Base-by-base conservation (phyloP, 2,113 vertebrate species). In the Lagenorhynchus albirostris region DNA sequence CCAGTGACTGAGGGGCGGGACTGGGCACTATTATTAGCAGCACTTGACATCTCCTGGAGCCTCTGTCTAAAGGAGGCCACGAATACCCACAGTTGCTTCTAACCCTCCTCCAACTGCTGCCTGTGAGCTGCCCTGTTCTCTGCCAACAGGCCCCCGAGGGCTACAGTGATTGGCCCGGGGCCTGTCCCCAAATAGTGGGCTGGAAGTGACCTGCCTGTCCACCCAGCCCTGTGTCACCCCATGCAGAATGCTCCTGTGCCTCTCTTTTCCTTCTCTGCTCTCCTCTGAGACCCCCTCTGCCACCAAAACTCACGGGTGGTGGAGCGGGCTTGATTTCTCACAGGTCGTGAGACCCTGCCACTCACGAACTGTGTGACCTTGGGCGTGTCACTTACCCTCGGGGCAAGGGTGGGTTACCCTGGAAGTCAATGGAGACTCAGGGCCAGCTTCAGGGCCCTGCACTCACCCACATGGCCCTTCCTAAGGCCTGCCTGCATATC, bases 41-140 rank as follows among this genome's bases (percentile, higher is more conserved):
- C 80, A 63, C 93, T 95, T 94, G 97, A 94, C 89, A 67, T 96
- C 92, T 91, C 77, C 96, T 88, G 65, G 84, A 95, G 81, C 33
- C 44, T 81, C 38, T 60, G 63, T 95, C 76, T 94, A 91, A 96
- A 94, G 91, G 79, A 89, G 85, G 89, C 68, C 88, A 81, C 2
- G 18, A 21, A 41, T 26, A 53, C 47, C 82, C 80, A 36, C 50
- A 14, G 73, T 23, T 41, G 77, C 65, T 87, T 2, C 58, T 9
- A 60, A 55, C 60, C 36, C 38, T 50, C 53, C 38, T 65, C 62
- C 36, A 1, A 31, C 23, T 20, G 58, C 70, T 83, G 89, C 71
- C 93, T 44, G 38, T 2, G 53, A n/a, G 41, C 68, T 14, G 18
- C 55, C 36, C 58, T 14, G 71, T 44, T 29, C 25, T 76, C 77